Evolutionary conservation across 2,113 vertebrate genomes (phyloP).

Genomic region (Xenotilapia flavipinnis): DNA sequence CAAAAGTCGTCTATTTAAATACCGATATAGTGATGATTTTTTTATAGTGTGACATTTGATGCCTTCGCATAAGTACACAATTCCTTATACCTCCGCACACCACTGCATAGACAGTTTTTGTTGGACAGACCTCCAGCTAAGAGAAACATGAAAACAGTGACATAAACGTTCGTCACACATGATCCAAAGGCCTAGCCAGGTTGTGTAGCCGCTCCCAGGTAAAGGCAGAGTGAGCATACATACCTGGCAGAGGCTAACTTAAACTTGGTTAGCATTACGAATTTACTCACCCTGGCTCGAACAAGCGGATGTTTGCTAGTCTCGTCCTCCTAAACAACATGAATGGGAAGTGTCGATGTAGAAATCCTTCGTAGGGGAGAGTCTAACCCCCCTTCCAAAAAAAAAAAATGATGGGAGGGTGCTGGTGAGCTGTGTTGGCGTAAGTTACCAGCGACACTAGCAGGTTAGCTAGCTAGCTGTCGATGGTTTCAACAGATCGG

Average conservation of each 20-base stretch:
- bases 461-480: constrained; percentile 1
- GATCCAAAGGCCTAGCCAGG: constrained; percentile 10
- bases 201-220: constrained; percentile 40
- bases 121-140: background rate
- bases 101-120: background rate
- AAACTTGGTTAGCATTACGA: background rate
- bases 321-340: constrained; percentile 46
- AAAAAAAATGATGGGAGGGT: background rate
- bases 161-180: background rate
- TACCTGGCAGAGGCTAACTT: constrained; percentile 5
- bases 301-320: background rate
- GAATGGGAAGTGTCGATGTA: constrained; percentile 35
- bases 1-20: background rate
- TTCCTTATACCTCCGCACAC: background rate
- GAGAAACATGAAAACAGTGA: background rate
- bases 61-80: background rate
- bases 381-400: background rate
- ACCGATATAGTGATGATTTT: background rate
- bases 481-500: background rate
- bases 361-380: background rate
- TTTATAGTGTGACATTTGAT: background rate
- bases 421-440: background rate
- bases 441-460: background rate
- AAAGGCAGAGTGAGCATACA: background rate
- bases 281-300: constrained; percentile 38